phyloP scores from a whole-genome alignment of 2,113 vertebrate genomes.

The Oryzias javanicus region DNA sequence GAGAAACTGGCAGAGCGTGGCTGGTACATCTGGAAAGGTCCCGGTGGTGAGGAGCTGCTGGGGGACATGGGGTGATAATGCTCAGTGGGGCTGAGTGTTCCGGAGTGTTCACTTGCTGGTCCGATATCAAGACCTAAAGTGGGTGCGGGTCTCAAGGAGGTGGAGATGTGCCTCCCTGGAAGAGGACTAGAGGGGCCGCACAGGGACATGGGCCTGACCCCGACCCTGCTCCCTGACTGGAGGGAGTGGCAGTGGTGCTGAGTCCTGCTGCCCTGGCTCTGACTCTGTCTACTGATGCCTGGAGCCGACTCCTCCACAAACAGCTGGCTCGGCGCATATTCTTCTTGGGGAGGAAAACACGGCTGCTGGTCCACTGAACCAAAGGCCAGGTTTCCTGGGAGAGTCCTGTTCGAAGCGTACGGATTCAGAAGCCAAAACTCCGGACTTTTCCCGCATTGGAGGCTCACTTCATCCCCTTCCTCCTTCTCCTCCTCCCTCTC shows the following conservation, averaged over 20 bases:
- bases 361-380: slow-evolving; percentile 70
- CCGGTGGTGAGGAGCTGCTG: slow-evolving; percentile 60
- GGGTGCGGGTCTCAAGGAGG: slow-evolving; percentile 66
- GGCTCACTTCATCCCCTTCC: slow-evolving; percentile 56
- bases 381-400: slow-evolving; percentile 77
- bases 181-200: slow-evolving; percentile 84
- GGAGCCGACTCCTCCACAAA: slow-evolving; percentile 71
- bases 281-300: slow-evolving; percentile 80
- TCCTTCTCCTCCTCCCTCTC: slow-evolving; percentile 63
- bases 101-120: slow-evolving; percentile 54
- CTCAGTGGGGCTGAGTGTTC: slow-evolving; percentile 53
- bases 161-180: slow-evolving; percentile 72
- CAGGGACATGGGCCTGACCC: slow-evolving; percentile 74
- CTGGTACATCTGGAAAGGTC: slow-evolving; percentile 55
- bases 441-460: slow-evolving; percentile 64
- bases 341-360: slow-evolving; percentile 72
- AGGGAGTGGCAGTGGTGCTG: slow-evolving; percentile 85
- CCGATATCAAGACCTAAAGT: slow-evolving; percentile 67
- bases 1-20: slow-evolving; percentile 74
- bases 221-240: slow-evolving; percentile 70
- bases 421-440: slow-evolving; percentile 74
- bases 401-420: slow-evolving; percentile 75
- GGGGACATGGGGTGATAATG: slow-evolving; percentile 64
- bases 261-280: slow-evolving; percentile 89
- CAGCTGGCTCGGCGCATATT: slow-evolving; percentile 56